These are phyloP conservation scores for Drepana falcataria DNA, from an alignment of 2,888 invertebrate genomes.

Conservation along the genomic window DNA sequence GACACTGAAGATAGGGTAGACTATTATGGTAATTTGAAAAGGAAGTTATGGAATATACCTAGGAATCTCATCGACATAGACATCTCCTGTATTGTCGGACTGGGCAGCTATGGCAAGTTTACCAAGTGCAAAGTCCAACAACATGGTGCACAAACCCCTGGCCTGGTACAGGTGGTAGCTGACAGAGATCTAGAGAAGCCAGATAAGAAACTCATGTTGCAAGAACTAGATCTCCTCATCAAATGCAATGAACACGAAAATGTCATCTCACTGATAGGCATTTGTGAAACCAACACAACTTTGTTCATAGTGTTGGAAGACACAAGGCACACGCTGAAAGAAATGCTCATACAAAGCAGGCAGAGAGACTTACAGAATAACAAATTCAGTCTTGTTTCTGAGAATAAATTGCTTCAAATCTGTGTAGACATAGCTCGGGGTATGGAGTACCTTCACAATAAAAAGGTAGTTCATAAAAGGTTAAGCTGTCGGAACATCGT, in stretches of 20 bases:
- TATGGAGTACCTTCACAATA: constrained; percentile 83
- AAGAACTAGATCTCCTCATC: constrained; percentile 85
- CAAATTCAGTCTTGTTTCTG: constrained; percentile 80
- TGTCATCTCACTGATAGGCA: constrained; percentile 86
- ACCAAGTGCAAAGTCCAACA: constrained; percentile 84
- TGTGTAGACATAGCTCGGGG: constrained; percentile 84
- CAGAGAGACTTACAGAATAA: constrained; percentile 71
- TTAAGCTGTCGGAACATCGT: constrained; percentile 86
- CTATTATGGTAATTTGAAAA: constrained; percentile 86
- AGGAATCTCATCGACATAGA: constrained; percentile 85
- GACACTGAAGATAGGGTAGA: constrained; percentile 84
- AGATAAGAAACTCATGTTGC: constrained; percentile 78
- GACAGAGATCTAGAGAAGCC: constrained; percentile 73
- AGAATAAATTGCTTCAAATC: constrained; percentile 81
- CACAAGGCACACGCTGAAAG: constrained; percentile 83
- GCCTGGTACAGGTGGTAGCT: constrained; percentile 82
- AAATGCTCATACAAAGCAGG: constrained; percentile 81
- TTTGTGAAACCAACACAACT: constrained; percentile 87
- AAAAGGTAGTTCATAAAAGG: constrained; percentile 85
- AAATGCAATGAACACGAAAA: constrained; percentile 84
- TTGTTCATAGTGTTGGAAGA: constrained; percentile 87
- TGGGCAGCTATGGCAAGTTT: constrained; percentile 88
- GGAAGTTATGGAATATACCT: constrained; percentile 86
- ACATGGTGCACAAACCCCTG: constrained; percentile 72
- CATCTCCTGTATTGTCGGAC: constrained; percentile 82